Evolutionary conservation across 2,113 vertebrate species (phyloP).

Genomic region (Chitala chitala): DNA sequence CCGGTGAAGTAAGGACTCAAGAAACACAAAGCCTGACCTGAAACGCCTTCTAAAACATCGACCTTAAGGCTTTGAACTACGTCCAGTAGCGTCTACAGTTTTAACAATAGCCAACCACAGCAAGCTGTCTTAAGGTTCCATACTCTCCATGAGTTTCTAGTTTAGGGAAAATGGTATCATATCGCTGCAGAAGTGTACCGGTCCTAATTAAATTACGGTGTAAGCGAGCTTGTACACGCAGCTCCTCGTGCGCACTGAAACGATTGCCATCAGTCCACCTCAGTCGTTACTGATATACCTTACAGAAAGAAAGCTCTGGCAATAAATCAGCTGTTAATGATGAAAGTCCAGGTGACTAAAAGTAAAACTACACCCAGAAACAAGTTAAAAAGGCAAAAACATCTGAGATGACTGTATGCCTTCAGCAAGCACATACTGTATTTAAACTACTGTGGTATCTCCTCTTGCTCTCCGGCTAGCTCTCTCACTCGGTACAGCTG

Average conservation of each 20-base stretch:
- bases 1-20: no score
- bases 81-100: background rate
- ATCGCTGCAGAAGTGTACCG: conserved; percentile 52
- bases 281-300: background rate
- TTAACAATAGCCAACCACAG: background rate
- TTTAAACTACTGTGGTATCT: background rate
- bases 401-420: background rate
- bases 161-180: conserved; percentile 61
- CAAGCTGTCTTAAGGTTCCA: background rate
- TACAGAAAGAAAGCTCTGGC: background rate
- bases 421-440: background rate
- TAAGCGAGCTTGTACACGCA: conserved; percentile 54
- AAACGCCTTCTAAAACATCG: background rate
- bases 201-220: conserved; percentile 60
- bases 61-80: background rate
- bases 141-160: no score
- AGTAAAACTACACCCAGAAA: background rate
- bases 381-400: background rate
- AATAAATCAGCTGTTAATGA: background rate
- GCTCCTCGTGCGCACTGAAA: conserved; percentile 47
- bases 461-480: background rate
- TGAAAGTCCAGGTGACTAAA: background rate
- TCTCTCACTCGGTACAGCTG: background rate
- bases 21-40: no score
- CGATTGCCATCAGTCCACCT: conserved; percentile 21